phyloP scores from a whole-genome alignment of 2,797 vertebrate species.

The Bufotes viridis region DNA sequence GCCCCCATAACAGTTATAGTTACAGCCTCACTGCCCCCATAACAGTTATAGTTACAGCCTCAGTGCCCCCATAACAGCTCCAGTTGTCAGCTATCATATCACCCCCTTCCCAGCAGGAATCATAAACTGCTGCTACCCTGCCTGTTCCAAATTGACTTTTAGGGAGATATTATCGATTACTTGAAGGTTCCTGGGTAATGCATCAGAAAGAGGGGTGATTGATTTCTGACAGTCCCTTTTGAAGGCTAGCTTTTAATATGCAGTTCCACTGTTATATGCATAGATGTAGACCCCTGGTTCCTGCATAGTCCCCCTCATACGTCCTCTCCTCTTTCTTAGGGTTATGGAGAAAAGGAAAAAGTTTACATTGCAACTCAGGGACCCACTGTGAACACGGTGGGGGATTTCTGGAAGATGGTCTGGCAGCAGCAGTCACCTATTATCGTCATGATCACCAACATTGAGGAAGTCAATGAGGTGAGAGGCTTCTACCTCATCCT shows the following conservation, averaged over 20 bases:
- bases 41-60: not conserved
- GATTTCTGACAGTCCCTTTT: not conserved
- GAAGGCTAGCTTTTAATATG: not conserved
- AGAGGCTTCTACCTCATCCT: not conserved
- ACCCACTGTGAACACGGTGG: constrained; percentile 96
- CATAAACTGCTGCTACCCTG: too few species aligned
- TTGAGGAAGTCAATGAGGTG: constrained; percentile 99
- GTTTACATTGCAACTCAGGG: constrained; percentile 98
- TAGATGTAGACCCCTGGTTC: not conserved
- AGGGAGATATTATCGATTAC: not conserved
- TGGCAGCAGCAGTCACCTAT: constrained; percentile 94
- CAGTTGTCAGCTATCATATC: not conserved
- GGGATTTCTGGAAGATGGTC: constrained; percentile 99
- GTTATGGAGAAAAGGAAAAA: constrained; percentile 89
- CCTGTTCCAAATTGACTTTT: not conserved
- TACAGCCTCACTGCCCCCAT: not conserved
- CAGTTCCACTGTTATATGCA: not conserved
- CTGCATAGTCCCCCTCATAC: too few species aligned
- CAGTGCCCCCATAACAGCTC: not conserved
- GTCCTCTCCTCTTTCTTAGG: constrained; percentile 77
- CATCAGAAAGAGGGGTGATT: not conserved
- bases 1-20: not conserved
- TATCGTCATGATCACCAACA: constrained; percentile 99
- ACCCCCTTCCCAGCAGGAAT: too few species aligned
- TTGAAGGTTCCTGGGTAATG: not conserved